These are phyloP conservation scores for Danio jaintianensis DNA, from an alignment of 2,797 vertebrate species.

Conservation along the genomic window DNA sequence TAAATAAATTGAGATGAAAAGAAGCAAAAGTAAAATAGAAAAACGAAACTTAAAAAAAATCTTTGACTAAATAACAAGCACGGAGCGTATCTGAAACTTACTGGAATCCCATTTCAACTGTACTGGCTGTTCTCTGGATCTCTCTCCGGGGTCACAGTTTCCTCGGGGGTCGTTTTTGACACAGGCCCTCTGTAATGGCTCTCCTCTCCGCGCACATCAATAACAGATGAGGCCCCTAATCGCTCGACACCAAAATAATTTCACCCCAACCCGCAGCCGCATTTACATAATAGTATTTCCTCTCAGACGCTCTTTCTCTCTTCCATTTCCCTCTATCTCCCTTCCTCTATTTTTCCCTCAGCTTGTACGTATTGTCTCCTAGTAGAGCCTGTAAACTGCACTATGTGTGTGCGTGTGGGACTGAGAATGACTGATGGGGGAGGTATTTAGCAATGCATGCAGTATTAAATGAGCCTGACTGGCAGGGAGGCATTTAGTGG, in stretches of 20 bases:
- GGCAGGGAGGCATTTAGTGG: conserved; percentile 90
- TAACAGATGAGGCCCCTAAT: conserved; percentile 98
- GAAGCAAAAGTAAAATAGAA: neutral
- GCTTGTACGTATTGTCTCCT: conserved; percentile 71
- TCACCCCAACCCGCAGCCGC: conserved; percentile 85
- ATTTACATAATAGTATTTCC: conserved; percentile 99
- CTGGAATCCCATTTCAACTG: conserved; percentile 37
- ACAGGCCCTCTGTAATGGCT: conserved; percentile 85
- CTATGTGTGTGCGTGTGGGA: conserved; percentile 27
- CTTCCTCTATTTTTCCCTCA: conserved; percentile 56
- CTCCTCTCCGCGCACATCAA: conserved; percentile 93
- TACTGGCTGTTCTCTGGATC: conserved; percentile 46
- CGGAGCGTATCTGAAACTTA: conserved; percentile 16
- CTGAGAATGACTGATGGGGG: conserved; percentile 31
- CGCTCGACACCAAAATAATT: conserved; percentile 91
- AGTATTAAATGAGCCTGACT: conserved; percentile 69
- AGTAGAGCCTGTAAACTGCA: conserved; percentile 83
- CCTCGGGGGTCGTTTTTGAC: conserved; percentile 44
- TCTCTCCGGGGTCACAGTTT: conserved; percentile 47
- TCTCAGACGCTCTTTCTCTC: conserved; percentile 54
- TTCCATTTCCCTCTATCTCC: conserved; percentile 48
- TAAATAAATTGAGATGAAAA: conserved; percentile 17
- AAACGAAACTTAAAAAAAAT: neutral
- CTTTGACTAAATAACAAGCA: conserved; percentile 24
- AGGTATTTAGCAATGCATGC: conserved; percentile 53